Evolutionary conservation across 2,888 invertebrate genomes (phyloP).

Genomic region (Tipula vernalis): DNA sequence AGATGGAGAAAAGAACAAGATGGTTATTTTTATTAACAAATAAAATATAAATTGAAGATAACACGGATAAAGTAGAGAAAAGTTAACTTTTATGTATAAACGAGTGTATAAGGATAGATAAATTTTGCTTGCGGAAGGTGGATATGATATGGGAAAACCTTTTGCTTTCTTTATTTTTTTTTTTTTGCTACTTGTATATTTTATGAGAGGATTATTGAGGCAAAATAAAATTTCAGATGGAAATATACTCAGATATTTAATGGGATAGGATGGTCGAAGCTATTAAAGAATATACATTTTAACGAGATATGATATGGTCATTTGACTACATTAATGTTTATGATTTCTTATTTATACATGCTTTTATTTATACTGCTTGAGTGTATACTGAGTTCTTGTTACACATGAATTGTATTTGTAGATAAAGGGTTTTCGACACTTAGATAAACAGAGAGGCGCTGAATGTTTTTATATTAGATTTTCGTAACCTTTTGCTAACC

Average conservation of each 20-base stretch:
- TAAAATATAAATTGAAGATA: constrained; percentile 4
- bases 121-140: not conserved
- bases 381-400: not conserved
- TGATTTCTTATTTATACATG: not conserved
- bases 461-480: too few relatives aligned
- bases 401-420: not conserved
- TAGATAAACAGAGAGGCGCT: too few relatives aligned
- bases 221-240: not conserved
- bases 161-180: not conserved
- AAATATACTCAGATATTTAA: not conserved
- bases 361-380: not conserved
- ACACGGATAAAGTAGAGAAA: not conserved
- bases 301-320: not conserved
- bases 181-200: not conserved
- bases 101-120: not conserved
- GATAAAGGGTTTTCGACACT: not conserved
- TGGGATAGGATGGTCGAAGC: not conserved
- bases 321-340: not conserved
- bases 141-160: not conserved
- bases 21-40: constrained; percentile 4
- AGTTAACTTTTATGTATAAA: not conserved
- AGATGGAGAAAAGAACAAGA: not conserved
- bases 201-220: constrained; percentile 4
- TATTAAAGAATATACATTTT: not conserved
- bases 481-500: too few relatives aligned